Evolutionary conservation across 2,888 invertebrate genomes (phyloP).

Genomic region (Dryobota labecula): DNA sequence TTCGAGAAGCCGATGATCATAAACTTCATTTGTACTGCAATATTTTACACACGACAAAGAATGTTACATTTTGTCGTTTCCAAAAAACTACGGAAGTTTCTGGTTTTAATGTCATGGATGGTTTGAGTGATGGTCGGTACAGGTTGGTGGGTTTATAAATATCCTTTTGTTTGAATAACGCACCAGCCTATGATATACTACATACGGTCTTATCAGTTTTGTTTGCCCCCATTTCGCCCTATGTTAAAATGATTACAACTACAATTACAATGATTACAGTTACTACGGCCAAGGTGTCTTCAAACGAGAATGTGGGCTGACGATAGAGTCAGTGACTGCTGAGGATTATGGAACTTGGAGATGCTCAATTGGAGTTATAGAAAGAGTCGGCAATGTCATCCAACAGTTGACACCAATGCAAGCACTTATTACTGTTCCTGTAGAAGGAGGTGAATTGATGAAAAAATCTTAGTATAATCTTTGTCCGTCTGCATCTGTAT

Average conservation of each 20-base stretch:
- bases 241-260: conserved; percentile 7
- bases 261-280: too few species aligned
- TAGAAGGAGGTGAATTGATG: conserved; percentile 34
- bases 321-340: conserved; percentile 79
- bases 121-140: conserved; percentile 84
- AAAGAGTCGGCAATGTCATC: conserved; percentile 70
- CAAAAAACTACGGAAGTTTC: conserved; percentile 77
- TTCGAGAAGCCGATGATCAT: conserved; percentile 71
- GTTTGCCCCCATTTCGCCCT: not conserved
- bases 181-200: not conserved
- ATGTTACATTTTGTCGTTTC: conserved; percentile 88
- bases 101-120: conserved; percentile 85
- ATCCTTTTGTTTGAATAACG: not conserved
- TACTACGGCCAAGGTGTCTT: conserved; percentile 88
- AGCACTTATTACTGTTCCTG: conserved; percentile 79
- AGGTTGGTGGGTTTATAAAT: conserved; percentile 73
- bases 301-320: conserved; percentile 85
- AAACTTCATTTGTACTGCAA: conserved; percentile 87
- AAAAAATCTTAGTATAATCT: not conserved
- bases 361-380: conserved; percentile 84
- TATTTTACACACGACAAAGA: conserved; percentile 80
- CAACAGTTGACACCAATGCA: conserved; percentile 79
- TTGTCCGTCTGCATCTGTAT: not conserved
- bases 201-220: not conserved
- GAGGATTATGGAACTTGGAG: conserved; percentile 86